Evolutionary conservation across 2,113 vertebrate species (phyloP).

Genomic region (Campylorhamphus procurvoides): DNA sequence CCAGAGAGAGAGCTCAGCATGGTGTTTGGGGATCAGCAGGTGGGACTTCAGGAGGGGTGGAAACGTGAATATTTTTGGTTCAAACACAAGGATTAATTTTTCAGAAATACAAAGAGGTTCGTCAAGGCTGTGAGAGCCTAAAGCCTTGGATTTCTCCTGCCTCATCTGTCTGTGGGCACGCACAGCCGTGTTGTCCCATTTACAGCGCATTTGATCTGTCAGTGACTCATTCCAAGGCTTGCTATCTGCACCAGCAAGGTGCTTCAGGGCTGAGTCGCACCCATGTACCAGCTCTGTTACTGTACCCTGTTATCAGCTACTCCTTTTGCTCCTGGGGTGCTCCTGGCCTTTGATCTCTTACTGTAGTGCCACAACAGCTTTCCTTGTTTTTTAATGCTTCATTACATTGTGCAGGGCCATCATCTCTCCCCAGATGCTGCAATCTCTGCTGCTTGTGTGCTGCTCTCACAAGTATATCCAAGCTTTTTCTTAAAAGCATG

Average conservation of each 20-base stretch:
- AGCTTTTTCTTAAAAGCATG: background rate
- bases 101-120: background rate
- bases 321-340: slow-evolving; percentile 3
- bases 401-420: background rate
- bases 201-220: background rate
- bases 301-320: background rate
- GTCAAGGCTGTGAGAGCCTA: slow-evolving; percentile 12
- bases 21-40: background rate
- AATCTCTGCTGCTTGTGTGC: background rate
- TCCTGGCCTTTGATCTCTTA: slow-evolving; percentile 41
- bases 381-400: background rate
- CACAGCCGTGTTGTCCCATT: background rate
- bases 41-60: background rate
- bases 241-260: background rate
- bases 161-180: background rate
- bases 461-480: background rate
- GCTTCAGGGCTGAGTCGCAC: background rate
- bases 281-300: background rate
- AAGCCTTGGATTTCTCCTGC: slow-evolving; percentile 24
- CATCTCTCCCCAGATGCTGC: background rate
- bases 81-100: background rate
- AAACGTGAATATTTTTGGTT: background rate
- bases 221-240: slow-evolving; percentile 18
- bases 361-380: background rate
- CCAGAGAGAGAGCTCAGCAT: background rate